Evolutionary conservation across 2,888 invertebrate genomes (phyloP).

Genomic region (Rhorus exstirpatorius): DNA sequence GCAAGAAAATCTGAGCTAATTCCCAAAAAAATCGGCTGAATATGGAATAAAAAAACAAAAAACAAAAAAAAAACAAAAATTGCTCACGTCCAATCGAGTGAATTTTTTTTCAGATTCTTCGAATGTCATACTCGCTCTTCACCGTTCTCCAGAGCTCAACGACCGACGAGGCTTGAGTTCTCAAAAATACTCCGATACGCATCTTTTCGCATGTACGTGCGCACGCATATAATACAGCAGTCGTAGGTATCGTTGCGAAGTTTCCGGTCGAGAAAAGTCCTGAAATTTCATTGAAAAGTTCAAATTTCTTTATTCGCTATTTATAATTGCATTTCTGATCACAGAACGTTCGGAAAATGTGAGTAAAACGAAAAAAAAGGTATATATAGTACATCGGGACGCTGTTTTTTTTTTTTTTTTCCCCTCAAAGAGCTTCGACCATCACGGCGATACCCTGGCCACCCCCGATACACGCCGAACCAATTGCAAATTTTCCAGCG

Average conservation of each 20-base stretch:
- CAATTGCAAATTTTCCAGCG: slow-evolving; percentile 94
- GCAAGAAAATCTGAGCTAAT: no score
- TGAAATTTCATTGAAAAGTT: slow-evolving; percentile 29
- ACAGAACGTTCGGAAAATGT: slow-evolving; percentile 54
- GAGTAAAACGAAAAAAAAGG: slow-evolving; percentile 11
- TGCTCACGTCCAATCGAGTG: not conserved
- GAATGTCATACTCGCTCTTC: slow-evolving; percentile 80
- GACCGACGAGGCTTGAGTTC: slow-evolving; percentile 26
- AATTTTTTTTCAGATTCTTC: slow-evolving; percentile 76
- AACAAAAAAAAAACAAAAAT: not conserved
- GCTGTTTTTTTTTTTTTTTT: not conserved
- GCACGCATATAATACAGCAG: not conserved
- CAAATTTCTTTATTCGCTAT: slow-evolving; percentile 40
- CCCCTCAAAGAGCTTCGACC: slow-evolving; percentile 91
- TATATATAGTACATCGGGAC: not conserved
- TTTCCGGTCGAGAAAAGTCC: not conserved
- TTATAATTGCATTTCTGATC: slow-evolving; percentile 55
- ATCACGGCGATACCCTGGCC: slow-evolving; percentile 99
- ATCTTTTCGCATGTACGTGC: not conserved
- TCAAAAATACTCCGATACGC: no score
- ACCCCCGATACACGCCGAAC: slow-evolving; percentile 99
- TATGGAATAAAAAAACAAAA: not conserved
- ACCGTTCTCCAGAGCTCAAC: slow-evolving; percentile 77
- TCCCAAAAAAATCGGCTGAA: no score
- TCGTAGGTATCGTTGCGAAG: not conserved